Percentiles rank a stretch among this genome's conserved stretches.
These are phyloP conservation scores for Thamnophis sirtalis DNA, from an alignment of 2,113 vertebrate species.

Conservation along the genomic window DNA sequence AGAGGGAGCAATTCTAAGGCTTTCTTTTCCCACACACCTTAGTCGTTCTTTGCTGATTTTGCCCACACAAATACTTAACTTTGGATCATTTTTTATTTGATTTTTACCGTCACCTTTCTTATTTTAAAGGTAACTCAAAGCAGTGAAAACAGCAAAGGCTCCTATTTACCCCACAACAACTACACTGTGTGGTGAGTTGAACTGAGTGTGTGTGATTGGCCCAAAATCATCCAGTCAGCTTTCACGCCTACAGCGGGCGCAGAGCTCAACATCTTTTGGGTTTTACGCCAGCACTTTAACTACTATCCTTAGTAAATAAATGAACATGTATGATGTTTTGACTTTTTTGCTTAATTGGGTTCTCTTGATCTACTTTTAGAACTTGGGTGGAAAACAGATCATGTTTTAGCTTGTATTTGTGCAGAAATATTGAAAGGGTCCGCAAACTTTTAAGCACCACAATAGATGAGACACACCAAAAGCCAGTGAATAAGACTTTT, in stretches of 20 bases:
- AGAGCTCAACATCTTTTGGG: background rate
- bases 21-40: background rate
- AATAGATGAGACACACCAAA: background rate
- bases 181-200: background rate
- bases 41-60: background rate
- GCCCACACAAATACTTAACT: background rate
- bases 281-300: background rate
- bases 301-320: background rate
- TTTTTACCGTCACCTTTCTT: background rate
- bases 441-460: background rate
- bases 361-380: background rate
- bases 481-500: no score
- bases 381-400: background rate
- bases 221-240: background rate
- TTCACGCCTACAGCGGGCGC: background rate
- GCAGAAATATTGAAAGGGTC: background rate
- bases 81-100: background rate
- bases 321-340: background rate
- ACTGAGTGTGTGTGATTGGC: background rate
- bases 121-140: background rate
- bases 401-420: background rate
- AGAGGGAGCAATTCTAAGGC: background rate
- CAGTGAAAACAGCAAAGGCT: background rate
- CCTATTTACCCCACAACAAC: background rate
- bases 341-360: background rate